Percentiles rank a stretch among this genome's conserved stretches.
These are phyloP conservation scores for Pseudotriccus pelzelni DNA, from an alignment of 2,797 vertebrate genomes.

Conservation along the genomic window DNA sequence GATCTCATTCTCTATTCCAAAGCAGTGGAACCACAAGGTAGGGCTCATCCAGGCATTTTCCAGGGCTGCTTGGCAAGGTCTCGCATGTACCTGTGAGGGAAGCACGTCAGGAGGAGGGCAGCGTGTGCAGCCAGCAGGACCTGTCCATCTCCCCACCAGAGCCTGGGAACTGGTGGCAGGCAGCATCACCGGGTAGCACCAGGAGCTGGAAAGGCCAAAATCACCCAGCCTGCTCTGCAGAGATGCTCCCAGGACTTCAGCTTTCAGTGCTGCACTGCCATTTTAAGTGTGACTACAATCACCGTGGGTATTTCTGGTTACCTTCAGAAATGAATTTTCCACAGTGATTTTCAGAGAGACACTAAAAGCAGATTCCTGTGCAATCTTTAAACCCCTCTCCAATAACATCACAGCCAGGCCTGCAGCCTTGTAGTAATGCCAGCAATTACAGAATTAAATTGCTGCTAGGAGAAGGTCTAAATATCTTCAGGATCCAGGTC, in stretches of 20 bases:
- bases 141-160: not conserved
- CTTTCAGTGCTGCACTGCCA: not conserved
- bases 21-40: not conserved
- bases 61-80: not conserved
- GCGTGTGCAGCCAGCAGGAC: not conserved
- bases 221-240: not conserved
- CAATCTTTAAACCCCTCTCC: not conserved
- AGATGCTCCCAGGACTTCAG: not conserved
- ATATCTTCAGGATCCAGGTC: not conserved
- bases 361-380: not conserved
- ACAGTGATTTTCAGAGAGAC: slow-evolving; percentile 16
- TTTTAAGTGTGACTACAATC: not conserved
- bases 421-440: not conserved
- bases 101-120: not conserved
- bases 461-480: not conserved
- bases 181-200: not conserved
- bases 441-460: slow-evolving; percentile 11
- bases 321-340: slow-evolving; percentile 4
- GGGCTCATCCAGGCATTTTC: not conserved
- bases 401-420: not conserved
- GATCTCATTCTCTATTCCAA: not conserved
- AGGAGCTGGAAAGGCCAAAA: not conserved
- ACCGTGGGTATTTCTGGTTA: not conserved
- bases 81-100: not conserved
- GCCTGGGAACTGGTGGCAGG: not conserved